Percentiles rank a stretch among this genome's conserved stretches.
Evolutionary conservation across 1,140 invertebrate genomes (phyloP).

Genomic region (Apis laboriosa): DNA sequence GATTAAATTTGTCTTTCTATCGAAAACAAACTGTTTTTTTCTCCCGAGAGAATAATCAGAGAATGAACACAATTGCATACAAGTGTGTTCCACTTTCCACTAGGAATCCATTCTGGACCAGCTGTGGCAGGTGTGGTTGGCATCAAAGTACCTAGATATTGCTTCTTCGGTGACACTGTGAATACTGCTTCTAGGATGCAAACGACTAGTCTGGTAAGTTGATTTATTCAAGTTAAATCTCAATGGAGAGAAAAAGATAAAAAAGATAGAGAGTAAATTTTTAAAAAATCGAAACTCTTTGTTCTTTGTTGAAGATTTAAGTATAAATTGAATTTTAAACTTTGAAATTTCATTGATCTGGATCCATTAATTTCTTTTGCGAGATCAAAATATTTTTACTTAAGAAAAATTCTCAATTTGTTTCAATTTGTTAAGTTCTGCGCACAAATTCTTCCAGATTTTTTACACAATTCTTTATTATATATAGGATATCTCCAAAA

Average conservation of each 20-base stretch:
- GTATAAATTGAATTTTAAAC: no score
- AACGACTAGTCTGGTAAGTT: slow-evolving; percentile 85
- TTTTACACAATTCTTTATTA: no score
- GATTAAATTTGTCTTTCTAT: neutral
- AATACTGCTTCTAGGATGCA: slow-evolving; percentile 94
- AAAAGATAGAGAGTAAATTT: neutral
- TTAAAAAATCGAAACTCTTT: neutral
- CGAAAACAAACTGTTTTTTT: neutral
- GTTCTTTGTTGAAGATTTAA: no score
- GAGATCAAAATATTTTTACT: no score
- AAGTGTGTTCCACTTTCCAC: slow-evolving; percentile 3
- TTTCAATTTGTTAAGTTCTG: no score
- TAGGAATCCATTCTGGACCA: slow-evolving; percentile 88
- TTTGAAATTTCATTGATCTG: no score
- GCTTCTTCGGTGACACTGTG: slow-evolving; percentile 93
- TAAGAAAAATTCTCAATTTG: no score
- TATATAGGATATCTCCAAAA: no score
- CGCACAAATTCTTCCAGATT: neutral
- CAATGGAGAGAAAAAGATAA: neutral
- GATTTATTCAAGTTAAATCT: neutral
- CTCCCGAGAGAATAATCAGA: neutral
- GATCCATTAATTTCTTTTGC: no score
- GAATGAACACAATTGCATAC: neutral
- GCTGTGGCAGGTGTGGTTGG: slow-evolving; percentile 92
- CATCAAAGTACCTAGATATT: slow-evolving; percentile 88